Evolutionary conservation across 2,113 vertebrate species (phyloP).

Genomic region (Gila orcuttii): DNA sequence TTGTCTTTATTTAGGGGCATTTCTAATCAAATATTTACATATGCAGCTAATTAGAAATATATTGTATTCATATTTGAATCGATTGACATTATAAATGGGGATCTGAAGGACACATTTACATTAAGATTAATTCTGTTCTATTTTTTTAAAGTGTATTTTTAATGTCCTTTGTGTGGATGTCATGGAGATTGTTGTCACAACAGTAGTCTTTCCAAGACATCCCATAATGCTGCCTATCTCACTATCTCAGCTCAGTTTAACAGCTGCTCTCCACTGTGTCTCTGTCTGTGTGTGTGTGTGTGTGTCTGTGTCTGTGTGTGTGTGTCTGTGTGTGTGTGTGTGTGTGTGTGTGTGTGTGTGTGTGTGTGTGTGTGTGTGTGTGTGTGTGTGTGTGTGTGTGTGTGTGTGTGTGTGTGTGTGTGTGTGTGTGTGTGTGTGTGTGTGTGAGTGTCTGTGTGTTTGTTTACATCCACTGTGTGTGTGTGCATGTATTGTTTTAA

Average conservation of each 20-base stretch:
- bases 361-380: slow-evolving; percentile 12
- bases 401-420: slow-evolving; percentile 33
- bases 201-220: slow-evolving; percentile 17
- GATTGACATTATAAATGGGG: background rate
- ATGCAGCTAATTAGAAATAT: background rate
- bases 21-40: background rate
- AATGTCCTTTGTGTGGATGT: background rate
- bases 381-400: slow-evolving; percentile 34
- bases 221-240: slow-evolving; percentile 28
- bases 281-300: slow-evolving; percentile 25
- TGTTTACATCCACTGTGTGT: slow-evolving; percentile 39
- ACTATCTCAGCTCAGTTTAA: slow-evolving; percentile 11
- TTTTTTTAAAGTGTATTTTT: background rate
- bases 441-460: slow-evolving; percentile 24
- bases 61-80: background rate
- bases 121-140: background rate
- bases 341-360: slow-evolving; percentile 33
- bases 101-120: background rate
- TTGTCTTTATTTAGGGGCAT: background rate
- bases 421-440: slow-evolving; percentile 35
- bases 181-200: slow-evolving; percentile 34
- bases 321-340: slow-evolving; percentile 34
- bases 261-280: slow-evolving; percentile 40
- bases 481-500: background rate
- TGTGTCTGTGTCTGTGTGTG: slow-evolving; percentile 16